phyloP scores from a whole-genome alignment of 2,113 vertebrate species.

The Lophotis ruficrista region DNA sequence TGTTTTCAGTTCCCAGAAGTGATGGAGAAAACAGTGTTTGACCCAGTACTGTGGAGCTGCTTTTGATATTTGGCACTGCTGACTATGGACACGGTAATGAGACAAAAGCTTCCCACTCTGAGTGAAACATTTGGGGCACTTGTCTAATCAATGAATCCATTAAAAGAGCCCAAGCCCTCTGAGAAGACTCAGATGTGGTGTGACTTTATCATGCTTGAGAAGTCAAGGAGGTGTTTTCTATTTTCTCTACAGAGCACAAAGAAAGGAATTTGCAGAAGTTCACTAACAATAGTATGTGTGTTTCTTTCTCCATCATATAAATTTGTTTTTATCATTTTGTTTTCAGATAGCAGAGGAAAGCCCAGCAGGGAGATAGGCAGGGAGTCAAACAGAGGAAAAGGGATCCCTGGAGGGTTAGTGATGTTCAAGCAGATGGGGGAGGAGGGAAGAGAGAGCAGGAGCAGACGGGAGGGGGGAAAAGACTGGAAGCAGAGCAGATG shows the following conservation, averaged over 20 bases:
- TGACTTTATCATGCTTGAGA: neutral
- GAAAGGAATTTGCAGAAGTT: neutral
- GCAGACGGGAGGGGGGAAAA: constrained; percentile 59
- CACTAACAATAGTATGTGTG: neutral
- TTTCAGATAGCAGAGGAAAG: neutral
- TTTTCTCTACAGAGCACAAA: neutral
- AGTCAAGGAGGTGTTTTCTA: neutral
- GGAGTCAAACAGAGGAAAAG: constrained; percentile 51
- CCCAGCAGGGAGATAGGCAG: constrained; percentile 25
- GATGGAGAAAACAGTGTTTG: neutral
- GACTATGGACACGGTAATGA: neutral
- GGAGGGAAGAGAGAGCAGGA: constrained; percentile 24
- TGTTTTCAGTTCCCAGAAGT: neutral
- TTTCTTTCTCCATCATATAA: neutral
- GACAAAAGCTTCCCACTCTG: neutral
- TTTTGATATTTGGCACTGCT: neutral
- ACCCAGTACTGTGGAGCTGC: neutral
- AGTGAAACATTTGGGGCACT: neutral
- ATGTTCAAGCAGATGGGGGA: constrained; percentile 63
- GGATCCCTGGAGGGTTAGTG: constrained; percentile 50
- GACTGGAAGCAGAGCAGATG: constrained; percentile 60
- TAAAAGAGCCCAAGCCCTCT: neutral
- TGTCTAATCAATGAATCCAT: constrained; percentile 7
- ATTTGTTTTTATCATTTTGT: constrained; percentile 1
- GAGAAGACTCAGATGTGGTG: neutral